Evolutionary conservation across 2,888 invertebrate genomes (phyloP), one percentile per base, ranked within the genome.

Genomic region (Heteromurus nitidus): DNA sequence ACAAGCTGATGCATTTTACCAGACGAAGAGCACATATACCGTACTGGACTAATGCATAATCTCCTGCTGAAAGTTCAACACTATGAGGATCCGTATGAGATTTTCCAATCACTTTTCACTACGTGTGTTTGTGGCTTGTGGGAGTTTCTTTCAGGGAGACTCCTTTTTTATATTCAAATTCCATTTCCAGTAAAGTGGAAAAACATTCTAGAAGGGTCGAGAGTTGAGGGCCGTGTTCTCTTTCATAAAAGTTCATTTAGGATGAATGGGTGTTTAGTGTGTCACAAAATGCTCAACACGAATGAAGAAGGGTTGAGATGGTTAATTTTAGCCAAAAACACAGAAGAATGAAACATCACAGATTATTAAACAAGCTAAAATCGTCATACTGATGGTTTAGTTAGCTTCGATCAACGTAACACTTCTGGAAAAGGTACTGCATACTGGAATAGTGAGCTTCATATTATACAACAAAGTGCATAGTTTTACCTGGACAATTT

Each of bases 51-150:
- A 9, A 5, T 36, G 36, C 36, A 36, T 13, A 13, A 3, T 16
- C n/a, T n/a, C 11, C 47, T 47, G 16, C n/a, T 47, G 7, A 47
- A 11, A 11, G 18, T 26, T 26, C 22, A 55, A 18, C 55, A 26
- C 1, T 2, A 58, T 26, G 11, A 13, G 18, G 13, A 24, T 26
- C 13, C 26, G 26, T 13, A 2, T 58, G 16, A 5, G 5, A 2
- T 58, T 26, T 28, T 16, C 75, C 75, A 75, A 75, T 75, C 65
- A 75, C 55, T 26, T 55, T 26, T 2, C 36, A 31, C 24, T 65
- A 75, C 75, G 75, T 75, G 75, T 75, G 7, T 67, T 47, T 24
- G 28, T 13, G 13, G 3, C 13, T 30, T 44, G 73, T 62, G 73
- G 73, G 73, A 73, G 73, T 73, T 73, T 31, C 20, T 36, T 36